Conservation (phyloP, 2,113 vertebrate genomes). For the Plotosus lineatus region DNA sequence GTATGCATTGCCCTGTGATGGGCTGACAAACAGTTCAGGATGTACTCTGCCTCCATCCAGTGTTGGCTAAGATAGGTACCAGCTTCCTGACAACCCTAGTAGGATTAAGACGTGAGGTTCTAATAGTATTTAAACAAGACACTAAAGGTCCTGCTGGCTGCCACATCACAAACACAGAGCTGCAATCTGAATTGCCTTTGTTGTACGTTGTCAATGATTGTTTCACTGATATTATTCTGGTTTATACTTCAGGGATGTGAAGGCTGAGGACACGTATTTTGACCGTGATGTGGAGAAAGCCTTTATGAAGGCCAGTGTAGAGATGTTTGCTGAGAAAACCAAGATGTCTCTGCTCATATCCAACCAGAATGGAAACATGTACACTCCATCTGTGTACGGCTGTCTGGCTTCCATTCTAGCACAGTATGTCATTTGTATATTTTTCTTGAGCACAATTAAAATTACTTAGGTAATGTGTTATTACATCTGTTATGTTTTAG, state of each 20-base stretch:
- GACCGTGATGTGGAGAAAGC: conserved; percentile 97
- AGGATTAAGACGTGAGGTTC: too few species aligned
- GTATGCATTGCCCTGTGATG: too few species aligned
- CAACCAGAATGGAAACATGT: conserved; percentile 98
- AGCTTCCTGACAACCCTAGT: too few species aligned
- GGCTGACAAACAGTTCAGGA: too few species aligned
- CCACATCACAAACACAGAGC: background rate
- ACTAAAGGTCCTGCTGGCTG: background rate
- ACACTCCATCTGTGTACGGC: conserved; percentile 95
- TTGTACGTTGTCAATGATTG: background rate
- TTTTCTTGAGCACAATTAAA: too few species aligned
- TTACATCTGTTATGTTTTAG: background rate
- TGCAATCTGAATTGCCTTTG: background rate
- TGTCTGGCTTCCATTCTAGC: conserved; percentile 91
- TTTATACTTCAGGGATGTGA: conserved; percentile 78
- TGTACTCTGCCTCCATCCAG: too few species aligned
- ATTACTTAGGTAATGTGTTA: too few species aligned
- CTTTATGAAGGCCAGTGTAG: conserved; percentile 92
- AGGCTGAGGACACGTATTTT: conserved; percentile 92
- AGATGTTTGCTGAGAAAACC: conserved; percentile 91
- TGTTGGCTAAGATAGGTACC: too few species aligned
- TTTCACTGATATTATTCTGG: background rate
- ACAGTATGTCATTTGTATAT: conserved; percentile 76
- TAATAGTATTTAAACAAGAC: background rate
- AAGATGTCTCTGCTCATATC: conserved; percentile 89